Conservation (phyloP, 2,888 invertebrate species). For the Drosophila incognita region DNA sequence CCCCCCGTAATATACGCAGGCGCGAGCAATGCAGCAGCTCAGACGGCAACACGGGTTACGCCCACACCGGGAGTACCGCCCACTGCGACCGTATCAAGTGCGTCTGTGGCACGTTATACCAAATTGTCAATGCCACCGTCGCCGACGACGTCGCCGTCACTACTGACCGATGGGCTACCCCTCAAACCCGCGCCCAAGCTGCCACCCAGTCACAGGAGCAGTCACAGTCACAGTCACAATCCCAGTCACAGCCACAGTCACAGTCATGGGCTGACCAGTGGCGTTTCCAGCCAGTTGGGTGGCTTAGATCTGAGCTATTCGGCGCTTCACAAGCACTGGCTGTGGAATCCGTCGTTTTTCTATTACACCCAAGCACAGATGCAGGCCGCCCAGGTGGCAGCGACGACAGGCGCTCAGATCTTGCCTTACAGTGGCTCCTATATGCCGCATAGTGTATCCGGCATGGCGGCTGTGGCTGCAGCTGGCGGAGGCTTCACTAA, state of each 20-base stretch:
- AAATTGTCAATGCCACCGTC: slow-evolving; percentile 35
- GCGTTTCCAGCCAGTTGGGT: slow-evolving; percentile 64
- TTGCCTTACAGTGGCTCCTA: slow-evolving; percentile 65
- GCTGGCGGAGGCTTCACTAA: slow-evolving; percentile 78
- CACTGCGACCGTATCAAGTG: slow-evolving; percentile 36
- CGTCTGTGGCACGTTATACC: slow-evolving; percentile 33
- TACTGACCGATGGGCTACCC: slow-evolving; percentile 60
- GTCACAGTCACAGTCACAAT: background rate
- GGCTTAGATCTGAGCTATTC: slow-evolving; percentile 83
- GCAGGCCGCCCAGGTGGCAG: slow-evolving; percentile 69
- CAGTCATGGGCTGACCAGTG: slow-evolving; percentile 44
- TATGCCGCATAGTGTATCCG: slow-evolving; percentile 57
- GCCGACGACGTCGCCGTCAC: slow-evolving; percentile 24
- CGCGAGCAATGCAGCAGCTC: slow-evolving; percentile 21
- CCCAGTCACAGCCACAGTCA: slow-evolving; percentile 14
- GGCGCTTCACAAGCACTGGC: slow-evolving; percentile 84
- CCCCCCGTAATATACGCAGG: slow-evolving; percentile 51
- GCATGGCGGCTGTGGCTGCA: slow-evolving; percentile 60
- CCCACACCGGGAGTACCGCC: slow-evolving; percentile 39
- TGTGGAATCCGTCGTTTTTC: slow-evolving; percentile 85
- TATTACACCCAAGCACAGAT: slow-evolving; percentile 82
- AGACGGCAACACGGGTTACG: slow-evolving; percentile 27
- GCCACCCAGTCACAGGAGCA: slow-evolving; percentile 47
- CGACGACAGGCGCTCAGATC: slow-evolving; percentile 70
- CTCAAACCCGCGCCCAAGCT: slow-evolving; percentile 83